Conservation (phyloP, 2,797 vertebrate species). For the Mallotus villosus region DNA sequence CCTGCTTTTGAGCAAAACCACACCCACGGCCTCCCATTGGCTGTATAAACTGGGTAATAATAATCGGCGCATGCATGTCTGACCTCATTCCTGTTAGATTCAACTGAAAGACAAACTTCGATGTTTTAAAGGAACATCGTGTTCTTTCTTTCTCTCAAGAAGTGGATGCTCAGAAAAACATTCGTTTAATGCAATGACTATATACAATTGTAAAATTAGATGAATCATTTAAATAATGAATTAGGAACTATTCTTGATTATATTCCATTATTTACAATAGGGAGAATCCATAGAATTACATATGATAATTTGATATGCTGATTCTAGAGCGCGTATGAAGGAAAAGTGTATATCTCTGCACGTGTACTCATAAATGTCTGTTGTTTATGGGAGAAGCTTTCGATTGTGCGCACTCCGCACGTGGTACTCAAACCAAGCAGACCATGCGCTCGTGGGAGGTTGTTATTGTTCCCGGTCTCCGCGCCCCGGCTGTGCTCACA, state of each 20-base stretch:
- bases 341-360: background rate
- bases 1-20: constrained; percentile 76
- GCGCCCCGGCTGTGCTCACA: background rate
- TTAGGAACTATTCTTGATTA: background rate
- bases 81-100: constrained; percentile 95
- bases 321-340: background rate
- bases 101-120: constrained; percentile 82
- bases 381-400: background rate
- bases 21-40: constrained; percentile 83
- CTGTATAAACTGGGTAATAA: constrained; percentile 86
- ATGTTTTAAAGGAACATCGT: constrained; percentile 75
- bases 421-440: background rate
- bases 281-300: no score
- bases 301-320: no score
- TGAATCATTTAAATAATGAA: background rate
- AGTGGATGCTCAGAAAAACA: constrained; percentile 59
- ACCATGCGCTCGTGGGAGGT: background rate
- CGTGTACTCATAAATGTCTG: background rate
- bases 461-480: background rate
- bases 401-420: background rate
- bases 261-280: background rate
- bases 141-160: constrained; percentile 46
- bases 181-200: constrained; percentile 49
- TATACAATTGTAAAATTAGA: constrained; percentile 32
- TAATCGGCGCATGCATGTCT: constrained; percentile 95